A percentile compares a stretch with the other conserved stretches of the same genome.
These are phyloP conservation scores for Orthosia incerta DNA, from an alignment of 2,888 invertebrate genomes.

Conservation along the genomic window DNA sequence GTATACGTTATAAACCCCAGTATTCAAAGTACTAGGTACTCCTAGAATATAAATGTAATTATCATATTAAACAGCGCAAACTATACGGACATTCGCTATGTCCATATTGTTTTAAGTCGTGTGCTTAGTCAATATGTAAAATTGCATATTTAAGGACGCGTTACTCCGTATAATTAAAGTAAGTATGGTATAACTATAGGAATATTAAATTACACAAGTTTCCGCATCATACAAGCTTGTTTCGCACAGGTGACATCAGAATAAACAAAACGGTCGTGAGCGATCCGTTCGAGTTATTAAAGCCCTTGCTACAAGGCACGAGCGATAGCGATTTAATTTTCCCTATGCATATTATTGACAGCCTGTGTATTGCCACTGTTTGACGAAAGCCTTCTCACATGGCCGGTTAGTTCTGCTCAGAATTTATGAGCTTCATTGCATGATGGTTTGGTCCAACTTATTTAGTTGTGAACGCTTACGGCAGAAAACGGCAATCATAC, in stretches of 20 bases:
- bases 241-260: conserved; percentile 78
- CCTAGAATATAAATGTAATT: conserved; percentile 28
- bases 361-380: neutral
- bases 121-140: conserved; percentile 39
- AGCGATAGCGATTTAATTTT: conserved; percentile 46
- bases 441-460: neutral
- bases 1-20: conserved; percentile 14
- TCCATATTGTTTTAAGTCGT: conserved; percentile 39
- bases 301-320: conserved; percentile 30
- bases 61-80: conserved; percentile 32
- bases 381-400: neutral
- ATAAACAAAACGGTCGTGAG: conserved; percentile 64
- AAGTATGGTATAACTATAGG: conserved; percentile 21
- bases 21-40: neutral
- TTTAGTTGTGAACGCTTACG: too few species aligned
- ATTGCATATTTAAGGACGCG: conserved; percentile 46
- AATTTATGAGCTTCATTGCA: neutral
- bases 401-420: neutral
- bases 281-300: conserved; percentile 46
- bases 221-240: conserved; percentile 64
- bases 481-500: neutral
- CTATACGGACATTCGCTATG: conserved; percentile 25
- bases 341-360: neutral
- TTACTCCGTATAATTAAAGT: conserved; percentile 44
- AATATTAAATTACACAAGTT: conserved; percentile 42